Evolutionary conservation across 2,113 vertebrate species (phyloP).

Genomic region (Scopus umbretta): DNA sequence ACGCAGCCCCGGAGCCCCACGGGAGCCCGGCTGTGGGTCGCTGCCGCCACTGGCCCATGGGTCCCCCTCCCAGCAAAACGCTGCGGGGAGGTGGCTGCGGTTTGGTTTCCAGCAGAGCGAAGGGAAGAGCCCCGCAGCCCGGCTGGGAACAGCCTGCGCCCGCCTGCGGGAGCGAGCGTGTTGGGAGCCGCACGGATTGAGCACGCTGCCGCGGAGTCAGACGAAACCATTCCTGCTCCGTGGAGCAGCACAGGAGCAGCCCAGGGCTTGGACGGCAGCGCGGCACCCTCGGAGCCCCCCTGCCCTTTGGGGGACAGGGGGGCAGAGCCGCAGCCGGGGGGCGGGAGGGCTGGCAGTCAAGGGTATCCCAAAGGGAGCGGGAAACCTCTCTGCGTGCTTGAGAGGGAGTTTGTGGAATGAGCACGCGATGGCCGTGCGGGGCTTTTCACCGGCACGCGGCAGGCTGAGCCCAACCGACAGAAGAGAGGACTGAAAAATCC

Average conservation of each 20-base stretch:
- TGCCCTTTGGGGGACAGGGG: accelerated
- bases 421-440: accelerated
- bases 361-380: background rate
- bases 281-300: background rate
- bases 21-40: background rate
- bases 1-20: background rate
- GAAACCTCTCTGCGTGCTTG: accelerated
- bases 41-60: accelerated
- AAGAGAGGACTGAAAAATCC: background rate
- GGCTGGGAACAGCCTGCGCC: background rate
- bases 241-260: background rate
- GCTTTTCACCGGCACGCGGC: accelerated
- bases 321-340: background rate
- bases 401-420: background rate
- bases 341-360: background rate
- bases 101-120: background rate
- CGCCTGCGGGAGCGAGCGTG: accelerated
- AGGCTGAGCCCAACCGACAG: background rate
- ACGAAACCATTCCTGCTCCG: background rate
- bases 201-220: accelerated
- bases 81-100: accelerated
- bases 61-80: accelerated
- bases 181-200: background rate
- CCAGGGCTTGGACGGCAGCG: accelerated
- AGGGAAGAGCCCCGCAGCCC: background rate